phyloP scores from a whole-genome alignment of 2,888 invertebrate genomes.

The Ichneumon xanthorius region DNA sequence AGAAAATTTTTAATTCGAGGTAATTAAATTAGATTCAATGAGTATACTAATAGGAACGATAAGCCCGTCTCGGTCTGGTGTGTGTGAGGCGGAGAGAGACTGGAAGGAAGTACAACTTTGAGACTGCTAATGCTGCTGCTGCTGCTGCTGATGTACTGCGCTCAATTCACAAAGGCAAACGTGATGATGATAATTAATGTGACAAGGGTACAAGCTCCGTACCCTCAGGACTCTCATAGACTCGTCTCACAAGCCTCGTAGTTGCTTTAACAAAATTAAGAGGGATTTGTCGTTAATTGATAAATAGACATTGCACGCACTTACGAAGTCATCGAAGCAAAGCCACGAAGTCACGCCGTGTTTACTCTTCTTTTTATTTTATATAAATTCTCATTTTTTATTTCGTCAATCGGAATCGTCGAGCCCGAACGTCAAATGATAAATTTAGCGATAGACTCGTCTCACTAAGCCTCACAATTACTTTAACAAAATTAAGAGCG shows the following conservation, averaged over 20 bases:
- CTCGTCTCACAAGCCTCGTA: constrained; percentile 18
- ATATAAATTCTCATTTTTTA: too few relatives aligned
- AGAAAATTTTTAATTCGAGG: constrained; percentile 63
- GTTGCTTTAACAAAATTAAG: constrained; percentile 47
- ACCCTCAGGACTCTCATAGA: constrained; percentile 40
- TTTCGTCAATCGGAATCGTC: constrained; percentile 5
- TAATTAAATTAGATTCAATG: constrained; percentile 69
- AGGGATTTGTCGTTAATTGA: constrained; percentile 21
- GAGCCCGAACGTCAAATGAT: constrained; percentile 39
- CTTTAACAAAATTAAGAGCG: constrained; percentile 39
- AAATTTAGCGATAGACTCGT: constrained; percentile 18
- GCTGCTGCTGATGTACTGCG: constrained; percentile 23
- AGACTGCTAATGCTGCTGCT: constrained; percentile 9
- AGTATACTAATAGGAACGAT: constrained; percentile 66
- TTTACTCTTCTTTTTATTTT: not conserved
- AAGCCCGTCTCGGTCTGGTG: constrained; percentile 17
- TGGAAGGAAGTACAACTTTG: constrained; percentile 50
- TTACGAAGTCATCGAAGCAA: too few relatives aligned
- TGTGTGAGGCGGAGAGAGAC: constrained; percentile 31
- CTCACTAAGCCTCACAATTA: constrained; percentile 22
- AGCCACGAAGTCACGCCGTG: too few relatives aligned
- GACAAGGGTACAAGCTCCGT: constrained; percentile 57
- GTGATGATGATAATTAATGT: constrained; percentile 68
- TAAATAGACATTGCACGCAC: not conserved
- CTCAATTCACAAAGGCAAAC: constrained; percentile 61